Conservation (phyloP, 2,888 invertebrate species). For the Chydorus sphaericus region DNA sequence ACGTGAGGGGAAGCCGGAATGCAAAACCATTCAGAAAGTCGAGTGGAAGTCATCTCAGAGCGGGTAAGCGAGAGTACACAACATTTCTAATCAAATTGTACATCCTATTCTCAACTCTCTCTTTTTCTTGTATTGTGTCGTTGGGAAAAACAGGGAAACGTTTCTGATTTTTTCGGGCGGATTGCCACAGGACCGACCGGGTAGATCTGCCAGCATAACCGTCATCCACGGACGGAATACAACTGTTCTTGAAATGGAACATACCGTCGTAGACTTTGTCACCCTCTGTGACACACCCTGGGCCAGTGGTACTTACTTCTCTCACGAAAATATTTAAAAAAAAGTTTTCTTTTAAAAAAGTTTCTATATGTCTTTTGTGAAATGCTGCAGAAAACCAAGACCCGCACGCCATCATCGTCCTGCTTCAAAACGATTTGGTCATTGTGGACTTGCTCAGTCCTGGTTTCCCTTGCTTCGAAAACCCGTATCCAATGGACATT, state of each 20-base stretch:
- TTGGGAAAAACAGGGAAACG: slow-evolving; percentile 50
- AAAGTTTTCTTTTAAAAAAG: background rate
- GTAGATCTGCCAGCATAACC: slow-evolving; percentile 52
- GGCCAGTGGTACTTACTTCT: slow-evolving; percentile 53
- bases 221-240: slow-evolving; percentile 92
- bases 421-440: slow-evolving; percentile 94
- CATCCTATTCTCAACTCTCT: background rate
- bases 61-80: slow-evolving; percentile 43
- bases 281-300: slow-evolving; percentile 90
- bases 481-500: slow-evolving; percentile 98
- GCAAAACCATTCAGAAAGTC: slow-evolving; percentile 87
- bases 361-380: too few species aligned
- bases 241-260: slow-evolving; percentile 98
- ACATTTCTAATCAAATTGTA: background rate
- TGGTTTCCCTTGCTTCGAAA: slow-evolving; percentile 97
- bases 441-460: slow-evolving; percentile 88
- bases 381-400: slow-evolving; percentile 70
- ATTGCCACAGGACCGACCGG: slow-evolving; percentile 81
- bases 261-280: slow-evolving; percentile 92
- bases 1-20: slow-evolving; percentile 85
- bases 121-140: background rate
- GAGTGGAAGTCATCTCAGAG: slow-evolving; percentile 82
- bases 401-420: slow-evolving; percentile 92
- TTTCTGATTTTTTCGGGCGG: slow-evolving; percentile 96
- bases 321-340: background rate